Evolutionary conservation across 2,797 vertebrate species (phyloP), one percentile per base, ranked within the genome.

Genomic region (Onychomys arenicola): DNA sequence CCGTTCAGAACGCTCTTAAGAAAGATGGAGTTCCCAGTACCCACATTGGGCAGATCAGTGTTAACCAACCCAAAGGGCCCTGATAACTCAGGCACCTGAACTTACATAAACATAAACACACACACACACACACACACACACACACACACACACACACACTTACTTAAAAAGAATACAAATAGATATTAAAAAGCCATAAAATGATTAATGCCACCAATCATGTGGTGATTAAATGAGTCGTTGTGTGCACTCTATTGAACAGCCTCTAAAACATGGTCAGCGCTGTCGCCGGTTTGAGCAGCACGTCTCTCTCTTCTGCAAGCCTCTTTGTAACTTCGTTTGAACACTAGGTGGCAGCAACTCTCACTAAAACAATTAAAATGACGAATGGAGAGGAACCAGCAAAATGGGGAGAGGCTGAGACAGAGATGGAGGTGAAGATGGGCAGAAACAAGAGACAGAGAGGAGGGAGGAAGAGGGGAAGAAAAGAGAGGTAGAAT

Each of bases 331-430:
- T 67, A 67, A 55, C 46, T 96, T 55, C 90, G 19, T 89, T 61
- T 89, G 89, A 93, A 63, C 97, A 85, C 90, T 93, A 95, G 97
- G 92, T 95, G 97, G 97, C 97, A 95, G 92, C 90, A 94, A 77
- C 25, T 34, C 19, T 67, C 40, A 85, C 75, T 76, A 83, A 90
- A 95, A 11, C n/a, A 76, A 65, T 82, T 92, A 65, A 92, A 97
- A 93, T 6, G 40, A 43, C 7, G 37, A 2, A 5, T 0, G 52
- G 16, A 25, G 86, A 29, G 63, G 8, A 27, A 63, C 14, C 73
- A 46, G 77, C 83, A 93, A 55, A 93, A 61, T 23, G 40, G 9
- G 3, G 12, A 5, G 3, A 32, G 19, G 32, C 1, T 59, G 25
- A 19, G 29, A 32, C 2, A 37, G 57, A 34, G 34, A 57, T 0